A percentile compares a stretch with the other conserved stretches of the same genome.
These are phyloP conservation scores for Urocolius indicus DNA, from an alignment of 2,113 vertebrate genomes.

Conservation along the genomic window DNA sequence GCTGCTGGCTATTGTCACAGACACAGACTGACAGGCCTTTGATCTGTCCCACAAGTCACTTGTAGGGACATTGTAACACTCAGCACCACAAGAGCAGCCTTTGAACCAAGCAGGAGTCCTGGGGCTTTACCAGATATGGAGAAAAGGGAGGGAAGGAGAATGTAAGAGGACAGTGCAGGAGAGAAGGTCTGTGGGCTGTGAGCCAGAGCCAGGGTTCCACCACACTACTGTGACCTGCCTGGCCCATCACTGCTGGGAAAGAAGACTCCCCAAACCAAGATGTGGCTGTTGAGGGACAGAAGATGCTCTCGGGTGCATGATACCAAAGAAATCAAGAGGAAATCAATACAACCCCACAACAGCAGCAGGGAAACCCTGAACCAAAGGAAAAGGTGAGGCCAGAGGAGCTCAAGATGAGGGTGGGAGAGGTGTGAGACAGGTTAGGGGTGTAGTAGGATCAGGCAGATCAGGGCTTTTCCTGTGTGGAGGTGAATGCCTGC, in stretches of 20 bases:
- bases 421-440: neutral
- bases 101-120: neutral
- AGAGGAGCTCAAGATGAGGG: neutral
- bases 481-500: neutral
- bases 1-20: neutral
- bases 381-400: neutral
- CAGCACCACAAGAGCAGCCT: neutral
- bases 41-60: neutral
- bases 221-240: neutral
- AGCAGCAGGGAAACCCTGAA: neutral
- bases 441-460: neutral
- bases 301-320: neutral
- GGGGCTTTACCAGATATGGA: neutral
- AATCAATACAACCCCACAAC: neutral
- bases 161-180: neutral
- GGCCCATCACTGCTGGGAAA: neutral
- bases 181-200: rapidly evolving
- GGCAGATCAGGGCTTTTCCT: neutral
- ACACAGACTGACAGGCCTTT: neutral
- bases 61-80: neutral
- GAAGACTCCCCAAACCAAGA: neutral
- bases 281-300: rapidly evolving
- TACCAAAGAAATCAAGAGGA: neutral
- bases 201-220: neutral
- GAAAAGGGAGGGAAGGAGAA: neutral